These are phyloP conservation scores for Peromyscus leucopus DNA, from an alignment of 2,113 vertebrate species.

Conservation along the genomic window DNA sequence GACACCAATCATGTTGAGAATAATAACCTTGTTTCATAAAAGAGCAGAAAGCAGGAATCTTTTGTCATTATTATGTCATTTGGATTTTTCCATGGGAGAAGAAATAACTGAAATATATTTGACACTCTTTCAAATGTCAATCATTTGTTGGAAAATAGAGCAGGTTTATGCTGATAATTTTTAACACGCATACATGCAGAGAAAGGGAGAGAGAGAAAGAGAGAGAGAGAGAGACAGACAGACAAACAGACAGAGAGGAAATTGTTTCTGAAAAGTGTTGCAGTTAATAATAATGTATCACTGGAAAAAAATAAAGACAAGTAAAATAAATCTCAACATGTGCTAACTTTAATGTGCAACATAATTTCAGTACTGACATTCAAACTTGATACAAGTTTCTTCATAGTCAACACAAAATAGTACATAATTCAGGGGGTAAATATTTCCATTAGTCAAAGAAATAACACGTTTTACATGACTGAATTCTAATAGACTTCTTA, in stretches of 20 bases:
- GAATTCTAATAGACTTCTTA: slow-evolving; percentile 30
- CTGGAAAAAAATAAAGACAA: not conserved
- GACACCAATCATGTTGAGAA: slow-evolving; percentile 23
- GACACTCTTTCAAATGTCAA: not conserved
- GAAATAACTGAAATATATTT: slow-evolving; percentile 2
- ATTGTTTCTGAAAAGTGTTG: not conserved
- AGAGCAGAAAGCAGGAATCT: not conserved
- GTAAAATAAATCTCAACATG: not conserved
- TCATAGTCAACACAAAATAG: slow-evolving; percentile 21
- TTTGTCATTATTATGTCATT: slow-evolving; percentile 27
- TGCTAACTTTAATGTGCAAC: not conserved
- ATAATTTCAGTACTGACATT: slow-evolving; percentile 49
- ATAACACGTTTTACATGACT: slow-evolving; percentile 52
- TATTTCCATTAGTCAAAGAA: slow-evolving; percentile 48
- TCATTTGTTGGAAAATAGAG: not conserved
- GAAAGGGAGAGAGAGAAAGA: not conserved
- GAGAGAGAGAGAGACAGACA: not conserved
- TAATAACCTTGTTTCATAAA: not conserved
- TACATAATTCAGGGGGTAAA: slow-evolving; percentile 37
- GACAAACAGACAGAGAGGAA: not conserved
- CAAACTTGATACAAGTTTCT: slow-evolving; percentile 24
- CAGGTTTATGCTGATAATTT: not conserved
- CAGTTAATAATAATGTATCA: not conserved
- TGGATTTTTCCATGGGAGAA: not conserved
- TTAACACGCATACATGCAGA: not conserved